Conservation (phyloP, 64 coral and sea anemone genomes). For the Actinia equina region DNA sequence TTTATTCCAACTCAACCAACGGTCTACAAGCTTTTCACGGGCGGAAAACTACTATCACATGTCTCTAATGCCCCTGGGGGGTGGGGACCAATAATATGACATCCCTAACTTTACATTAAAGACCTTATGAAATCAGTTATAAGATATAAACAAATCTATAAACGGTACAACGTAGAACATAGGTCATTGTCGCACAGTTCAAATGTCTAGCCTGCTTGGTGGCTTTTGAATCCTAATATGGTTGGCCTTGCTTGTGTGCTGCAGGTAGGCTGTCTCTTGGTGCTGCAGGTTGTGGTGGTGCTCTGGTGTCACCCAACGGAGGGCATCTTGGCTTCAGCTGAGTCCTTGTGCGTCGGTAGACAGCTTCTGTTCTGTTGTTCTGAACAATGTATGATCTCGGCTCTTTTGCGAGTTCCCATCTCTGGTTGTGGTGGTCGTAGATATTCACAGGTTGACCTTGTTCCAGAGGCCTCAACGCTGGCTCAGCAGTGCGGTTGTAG, state of each 20-base stretch:
- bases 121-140: no score
- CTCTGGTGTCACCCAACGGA: not conserved
- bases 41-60: no score
- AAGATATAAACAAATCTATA: no score
- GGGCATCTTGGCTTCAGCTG: conserved; percentile 20
- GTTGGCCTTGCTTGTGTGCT: not conserved
- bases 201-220: conserved; percentile 24
- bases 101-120: no score
- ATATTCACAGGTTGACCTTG: conserved; percentile 45
- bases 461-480: conserved; percentile 23
- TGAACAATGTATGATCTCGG: conserved; percentile 49
- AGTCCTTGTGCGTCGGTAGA: conserved; percentile 32
- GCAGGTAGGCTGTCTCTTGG: conserved; percentile 1
- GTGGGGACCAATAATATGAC: no score
- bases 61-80: no score
- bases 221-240: not conserved
- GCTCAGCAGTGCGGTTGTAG: conserved; percentile 59
- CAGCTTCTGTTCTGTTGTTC: conserved; percentile 34
- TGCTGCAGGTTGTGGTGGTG: conserved; percentile 5
- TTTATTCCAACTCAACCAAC: no score
- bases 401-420: conserved; percentile 46
- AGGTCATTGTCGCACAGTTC: not conserved
- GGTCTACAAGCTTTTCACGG: no score
- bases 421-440: conserved; percentile 44
- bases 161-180: no score